Evolutionary conservation across 1,140 invertebrate genomes (phyloP).

Genomic region (Xylocopa sonorina): DNA sequence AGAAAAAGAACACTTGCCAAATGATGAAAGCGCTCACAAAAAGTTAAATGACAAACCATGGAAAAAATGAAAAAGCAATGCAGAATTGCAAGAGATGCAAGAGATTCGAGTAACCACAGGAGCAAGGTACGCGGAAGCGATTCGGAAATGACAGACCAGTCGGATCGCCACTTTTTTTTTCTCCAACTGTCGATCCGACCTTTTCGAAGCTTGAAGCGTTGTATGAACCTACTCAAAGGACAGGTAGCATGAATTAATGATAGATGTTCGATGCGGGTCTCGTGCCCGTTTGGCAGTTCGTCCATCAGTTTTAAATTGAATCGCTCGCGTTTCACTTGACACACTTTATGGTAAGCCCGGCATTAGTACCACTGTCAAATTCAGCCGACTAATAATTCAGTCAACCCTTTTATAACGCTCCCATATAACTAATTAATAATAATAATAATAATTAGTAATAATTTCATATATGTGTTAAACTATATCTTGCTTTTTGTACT

Average conservation of each 20-base stretch:
- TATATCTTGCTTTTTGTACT: no score
- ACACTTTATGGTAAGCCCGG: slow-evolving; percentile 4
- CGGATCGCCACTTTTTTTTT: neutral
- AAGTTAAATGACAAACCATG: no score
- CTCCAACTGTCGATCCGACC: neutral
- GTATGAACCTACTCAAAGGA: neutral
- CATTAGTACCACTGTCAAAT: slow-evolving; percentile 5
- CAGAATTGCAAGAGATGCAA: neutral
- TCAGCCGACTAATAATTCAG: slow-evolving; percentile 1
- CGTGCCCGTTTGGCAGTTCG: neutral
- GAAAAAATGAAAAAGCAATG: no score
- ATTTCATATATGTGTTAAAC: no score
- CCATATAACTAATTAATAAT: no score
- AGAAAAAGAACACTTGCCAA: no score
- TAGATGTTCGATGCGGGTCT: neutral
- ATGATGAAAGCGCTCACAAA: no score
- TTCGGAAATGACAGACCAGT: slow-evolving; percentile 10
- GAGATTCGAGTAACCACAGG: neutral
- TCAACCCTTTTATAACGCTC: no score
- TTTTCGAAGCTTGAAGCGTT: neutral
- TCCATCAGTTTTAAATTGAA: neutral
- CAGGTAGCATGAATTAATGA: neutral
- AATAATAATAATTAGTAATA: no score
- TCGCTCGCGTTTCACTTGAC: slow-evolving; percentile 36
- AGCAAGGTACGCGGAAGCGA: slow-evolving; percentile 29